phyloP scores from a whole-genome alignment of 2,888 invertebrate genomes.

The Griposia aprilina region DNA sequence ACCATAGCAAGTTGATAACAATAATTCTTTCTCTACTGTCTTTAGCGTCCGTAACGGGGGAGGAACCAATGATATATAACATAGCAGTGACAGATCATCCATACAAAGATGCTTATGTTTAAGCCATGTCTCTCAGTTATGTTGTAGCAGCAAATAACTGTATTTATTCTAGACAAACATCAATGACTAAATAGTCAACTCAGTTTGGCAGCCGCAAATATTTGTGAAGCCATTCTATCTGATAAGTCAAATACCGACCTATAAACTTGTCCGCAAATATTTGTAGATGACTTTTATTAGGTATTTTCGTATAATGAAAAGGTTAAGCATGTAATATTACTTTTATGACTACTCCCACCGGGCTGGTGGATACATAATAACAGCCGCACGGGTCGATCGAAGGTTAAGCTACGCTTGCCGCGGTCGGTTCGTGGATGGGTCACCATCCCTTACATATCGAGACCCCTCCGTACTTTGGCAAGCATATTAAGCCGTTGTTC shows the following conservation, averaged over 20 bases:
- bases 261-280: constrained; percentile 12
- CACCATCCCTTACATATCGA: not conserved
- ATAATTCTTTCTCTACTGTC: not conserved
- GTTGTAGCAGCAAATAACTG: constrained; percentile 1
- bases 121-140: not conserved
- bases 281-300: constrained; percentile 2
- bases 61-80: not conserved
- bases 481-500: not conserved
- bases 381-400: not conserved
- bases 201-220: constrained; percentile 38
- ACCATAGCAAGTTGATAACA: not conserved
- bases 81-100: too few species aligned
- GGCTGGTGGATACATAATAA: not conserved
- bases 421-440: not conserved
- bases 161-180: constrained; percentile 4
- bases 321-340: not conserved
- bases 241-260: constrained; percentile 8
- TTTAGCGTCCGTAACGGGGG: not conserved
- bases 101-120: too few species aligned
- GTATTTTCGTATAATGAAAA: not conserved
- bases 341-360: not conserved
- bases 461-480: not conserved
- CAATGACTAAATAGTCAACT: not conserved
- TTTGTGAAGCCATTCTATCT: constrained; percentile 13
- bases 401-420: not conserved